Percentiles rank a stretch among this genome's conserved stretches.
Evolutionary conservation across 92 coral and sea anemone species (phyloP).

Genomic region (Zoanthus solanderi): DNA sequence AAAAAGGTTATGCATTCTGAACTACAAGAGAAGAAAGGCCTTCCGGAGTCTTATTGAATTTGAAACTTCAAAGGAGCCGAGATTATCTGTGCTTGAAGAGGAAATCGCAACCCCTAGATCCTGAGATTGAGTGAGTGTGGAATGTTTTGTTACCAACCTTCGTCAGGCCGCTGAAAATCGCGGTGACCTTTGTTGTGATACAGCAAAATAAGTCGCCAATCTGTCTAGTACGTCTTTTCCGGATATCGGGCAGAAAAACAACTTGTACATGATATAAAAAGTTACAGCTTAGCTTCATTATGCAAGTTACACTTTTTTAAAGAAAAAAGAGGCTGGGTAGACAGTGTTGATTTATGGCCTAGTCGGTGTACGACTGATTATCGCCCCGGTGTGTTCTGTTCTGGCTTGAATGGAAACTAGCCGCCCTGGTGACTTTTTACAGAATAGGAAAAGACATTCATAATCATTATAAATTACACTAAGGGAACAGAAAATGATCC

Average conservation of each 20-base stretch:
- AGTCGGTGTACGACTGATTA: not conserved
- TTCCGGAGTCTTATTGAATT: constrained; percentile 50
- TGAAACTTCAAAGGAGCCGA: constrained; percentile 47
- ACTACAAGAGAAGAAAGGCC: constrained; percentile 15
- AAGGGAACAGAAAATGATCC: not conserved
- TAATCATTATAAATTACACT: not conserved
- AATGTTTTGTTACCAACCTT: constrained; percentile 24
- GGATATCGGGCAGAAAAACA: constrained; percentile 3
- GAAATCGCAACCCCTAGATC: not conserved
- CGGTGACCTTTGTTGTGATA: constrained; percentile 22
- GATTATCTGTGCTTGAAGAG: constrained; percentile 5
- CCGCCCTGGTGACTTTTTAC: not conserved
- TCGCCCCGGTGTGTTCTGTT: not conserved
- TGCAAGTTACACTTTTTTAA: not conserved
- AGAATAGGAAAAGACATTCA: not conserved
- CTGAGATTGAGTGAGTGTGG: constrained; percentile 3
- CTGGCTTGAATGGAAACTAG: not conserved
- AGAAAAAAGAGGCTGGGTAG: not conserved
- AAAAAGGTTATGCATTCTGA: constrained; percentile 19
- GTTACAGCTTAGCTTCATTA: not conserved
- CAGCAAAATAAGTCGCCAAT: not conserved
- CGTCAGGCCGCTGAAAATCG: not conserved
- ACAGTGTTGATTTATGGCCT: not conserved
- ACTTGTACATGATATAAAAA: not conserved
- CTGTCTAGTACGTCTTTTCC: constrained; percentile 4